Evolutionary conservation across 2,113 vertebrate genomes (phyloP).

Genomic region (Montifringilla adamsi): DNA sequence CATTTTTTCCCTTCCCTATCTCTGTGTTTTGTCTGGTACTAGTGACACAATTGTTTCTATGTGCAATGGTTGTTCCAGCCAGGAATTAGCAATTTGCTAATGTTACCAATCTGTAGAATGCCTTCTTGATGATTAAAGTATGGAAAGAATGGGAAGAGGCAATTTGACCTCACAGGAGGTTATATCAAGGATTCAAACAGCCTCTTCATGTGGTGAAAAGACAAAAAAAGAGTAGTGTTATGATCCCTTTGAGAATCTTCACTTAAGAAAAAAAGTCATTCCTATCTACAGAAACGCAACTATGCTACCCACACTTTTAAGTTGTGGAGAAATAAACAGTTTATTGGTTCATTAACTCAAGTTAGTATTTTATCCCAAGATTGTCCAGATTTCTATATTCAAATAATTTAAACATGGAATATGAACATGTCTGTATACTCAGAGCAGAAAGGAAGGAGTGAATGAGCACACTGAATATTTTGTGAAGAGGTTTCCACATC

Average conservation of each 20-base stretch:
- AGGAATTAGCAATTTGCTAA: neutral
- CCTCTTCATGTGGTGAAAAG: neutral
- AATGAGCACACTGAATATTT: neutral
- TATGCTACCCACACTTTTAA: neutral
- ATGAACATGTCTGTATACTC: neutral
- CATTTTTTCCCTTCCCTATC: neutral
- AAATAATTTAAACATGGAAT: neutral
- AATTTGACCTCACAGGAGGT: neutral
- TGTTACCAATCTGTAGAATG: neutral
- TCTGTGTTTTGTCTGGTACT: neutral
- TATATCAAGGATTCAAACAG: neutral
- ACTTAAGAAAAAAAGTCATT: neutral
- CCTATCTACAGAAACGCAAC: neutral
- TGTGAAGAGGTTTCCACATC: neutral
- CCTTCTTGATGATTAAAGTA: neutral
- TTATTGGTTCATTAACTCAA: neutral
- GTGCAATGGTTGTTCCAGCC: neutral
- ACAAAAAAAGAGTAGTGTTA: neutral
- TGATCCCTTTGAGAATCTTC: neutral
- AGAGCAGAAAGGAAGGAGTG: constrained; percentile 32
- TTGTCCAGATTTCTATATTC: neutral
- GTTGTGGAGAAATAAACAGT: neutral
- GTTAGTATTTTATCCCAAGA: neutral
- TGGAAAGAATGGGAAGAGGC: neutral
- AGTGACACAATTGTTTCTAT: neutral